Evolutionary conservation across 2,113 vertebrate genomes (phyloP).

Genomic region (Coreoperca whiteheadi): DNA sequence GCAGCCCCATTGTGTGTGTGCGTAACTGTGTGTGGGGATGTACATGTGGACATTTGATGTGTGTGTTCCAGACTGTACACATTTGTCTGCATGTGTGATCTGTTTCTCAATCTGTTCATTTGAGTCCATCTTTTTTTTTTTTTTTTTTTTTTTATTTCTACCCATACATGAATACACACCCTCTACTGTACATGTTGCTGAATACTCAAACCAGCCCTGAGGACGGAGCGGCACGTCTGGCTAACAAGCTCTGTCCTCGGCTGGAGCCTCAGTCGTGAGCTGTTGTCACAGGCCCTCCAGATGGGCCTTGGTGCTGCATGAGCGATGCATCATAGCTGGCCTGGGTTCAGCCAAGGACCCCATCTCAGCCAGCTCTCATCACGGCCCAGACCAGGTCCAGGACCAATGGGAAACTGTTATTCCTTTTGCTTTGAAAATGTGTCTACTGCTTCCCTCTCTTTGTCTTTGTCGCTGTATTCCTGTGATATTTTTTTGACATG

Average conservation of each 20-base stretch:
- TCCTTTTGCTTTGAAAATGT: constrained; percentile 15
- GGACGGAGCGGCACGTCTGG: constrained; percentile 16
- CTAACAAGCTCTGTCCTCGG: constrained; percentile 31
- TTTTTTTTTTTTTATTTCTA: not conserved
- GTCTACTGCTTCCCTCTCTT: not conserved
- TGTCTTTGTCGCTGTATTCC: not conserved
- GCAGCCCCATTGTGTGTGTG: constrained; percentile 34
- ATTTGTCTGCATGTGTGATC: constrained; percentile 40
- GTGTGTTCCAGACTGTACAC: constrained; percentile 35
- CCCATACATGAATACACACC: constrained; percentile 14
- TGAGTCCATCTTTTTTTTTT: not conserved
- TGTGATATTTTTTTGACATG: not conserved
- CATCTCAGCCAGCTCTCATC: constrained; percentile 21
- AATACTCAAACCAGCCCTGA: constrained; percentile 11
- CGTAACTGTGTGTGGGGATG: constrained; percentile 18
- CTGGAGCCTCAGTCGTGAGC: constrained; percentile 3
- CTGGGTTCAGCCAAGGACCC: not conserved
- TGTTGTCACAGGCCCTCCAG: constrained; percentile 26
- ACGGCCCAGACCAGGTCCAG: not conserved
- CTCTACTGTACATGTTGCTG: constrained; percentile 10
- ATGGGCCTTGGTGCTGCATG: constrained; percentile 32
- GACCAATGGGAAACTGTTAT: constrained; percentile 1
- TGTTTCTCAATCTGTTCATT: constrained; percentile 52
- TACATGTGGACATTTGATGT: constrained; percentile 29
- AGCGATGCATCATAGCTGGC: constrained; percentile 30